Evolutionary conservation across 2,113 vertebrate species (phyloP).

Genomic region (Micromys minutus): DNA sequence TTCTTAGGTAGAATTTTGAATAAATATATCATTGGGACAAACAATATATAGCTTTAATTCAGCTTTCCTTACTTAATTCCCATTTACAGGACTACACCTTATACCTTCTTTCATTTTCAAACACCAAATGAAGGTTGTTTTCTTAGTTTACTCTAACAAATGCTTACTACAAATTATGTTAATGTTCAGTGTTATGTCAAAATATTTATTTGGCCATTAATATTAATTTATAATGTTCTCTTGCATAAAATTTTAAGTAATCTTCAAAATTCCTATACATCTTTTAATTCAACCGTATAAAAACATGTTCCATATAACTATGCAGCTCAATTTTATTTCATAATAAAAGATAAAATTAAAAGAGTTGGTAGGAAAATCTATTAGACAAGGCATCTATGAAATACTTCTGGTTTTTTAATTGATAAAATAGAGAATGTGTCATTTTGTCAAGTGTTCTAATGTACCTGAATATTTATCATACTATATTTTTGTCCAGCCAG

Average conservation of each 20-base stretch:
- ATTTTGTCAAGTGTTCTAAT: not conserved
- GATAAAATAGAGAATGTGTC: not conserved
- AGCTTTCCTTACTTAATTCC: not conserved
- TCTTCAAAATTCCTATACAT: not conserved
- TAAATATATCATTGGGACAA: not conserved
- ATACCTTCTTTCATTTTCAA: not conserved
- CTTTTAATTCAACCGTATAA: not conserved
- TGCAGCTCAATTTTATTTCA: not conserved
- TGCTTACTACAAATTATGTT: not conserved
- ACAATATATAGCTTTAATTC: not conserved
- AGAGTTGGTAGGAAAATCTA: not conserved
- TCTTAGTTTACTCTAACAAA: not conserved
- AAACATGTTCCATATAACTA: not conserved
- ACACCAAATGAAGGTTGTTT: not conserved
- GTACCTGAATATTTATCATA: not conserved
- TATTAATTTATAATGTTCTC: not conserved
- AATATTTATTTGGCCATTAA: not conserved
- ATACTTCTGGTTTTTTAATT: not conserved
- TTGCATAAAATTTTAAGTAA: not conserved
- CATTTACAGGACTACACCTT: not conserved
- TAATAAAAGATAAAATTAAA: not conserved
- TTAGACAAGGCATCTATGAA: not conserved
- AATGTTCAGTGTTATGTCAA: not conserved
- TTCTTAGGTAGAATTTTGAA: not conserved
- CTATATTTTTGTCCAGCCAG: not conserved